Base-by-base conservation (phyloP, 2,797 vertebrate genomes). In the Atherinosoma microstoma region DNA sequence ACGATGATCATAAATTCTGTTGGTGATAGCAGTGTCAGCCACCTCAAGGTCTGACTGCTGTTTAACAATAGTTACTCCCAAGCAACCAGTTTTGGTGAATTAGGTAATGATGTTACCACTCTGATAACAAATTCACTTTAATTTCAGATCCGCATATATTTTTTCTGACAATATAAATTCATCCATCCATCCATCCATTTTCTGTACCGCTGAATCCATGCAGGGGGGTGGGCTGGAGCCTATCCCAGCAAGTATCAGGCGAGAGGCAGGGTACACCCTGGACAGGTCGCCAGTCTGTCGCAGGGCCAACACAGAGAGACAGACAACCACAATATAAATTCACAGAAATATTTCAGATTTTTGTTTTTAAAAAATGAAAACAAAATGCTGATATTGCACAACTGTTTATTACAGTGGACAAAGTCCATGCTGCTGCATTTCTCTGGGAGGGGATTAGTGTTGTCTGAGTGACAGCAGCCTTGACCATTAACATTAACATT, bases 351-450 rank as follows among this genome's bases (percentile, higher is more conserved):
- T n/a, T 47, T 34, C 27, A 45, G 12, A 70, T 67, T 70, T 27
- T 58, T 79, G 11, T 49, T 70, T 6, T 24, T 45, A 6, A 38
- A 54, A 34, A 16, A 8, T 4, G 5, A 7, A 32, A 67, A 36
- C 3, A 32, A 84, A 82, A 65, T 22, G 75, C 79, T 86, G 70
- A 86, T 57, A 29, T 57, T 36, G 71, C 58, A 65, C 36, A 77
- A 64, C 47, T 40, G 29, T 58, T 80, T 87, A 79, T 82, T 76
- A 81, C 70, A 9, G 15, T n/a, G 71, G 60, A 20, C 92, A 93
- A 94, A 95, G 94, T 94, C 67, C 91, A 81, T n/a, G 10, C 45
- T 57, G 58, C 32, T 32, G 22, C 24, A n/a, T 67, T 64, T 69
- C 36, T 64, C 57, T 35, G 54, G 32, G 30, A 72, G 67, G 35